Percentiles rank a stretch among this genome's conserved stretches.
phyloP scores from a whole-genome alignment of 2,113 vertebrate genomes.

The Suncus etruscus region DNA sequence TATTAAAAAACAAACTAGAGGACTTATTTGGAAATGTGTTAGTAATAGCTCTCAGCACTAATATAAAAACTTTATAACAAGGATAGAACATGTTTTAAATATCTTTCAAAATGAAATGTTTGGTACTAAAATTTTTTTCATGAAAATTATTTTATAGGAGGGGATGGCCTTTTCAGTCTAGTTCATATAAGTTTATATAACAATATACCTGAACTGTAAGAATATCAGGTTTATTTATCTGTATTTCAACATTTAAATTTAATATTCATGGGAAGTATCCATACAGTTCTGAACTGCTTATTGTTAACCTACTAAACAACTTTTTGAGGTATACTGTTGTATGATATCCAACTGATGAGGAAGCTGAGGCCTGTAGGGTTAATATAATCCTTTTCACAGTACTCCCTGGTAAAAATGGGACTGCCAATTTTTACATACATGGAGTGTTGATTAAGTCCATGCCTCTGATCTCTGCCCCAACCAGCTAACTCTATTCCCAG shows the following conservation, averaged over 20 bases:
- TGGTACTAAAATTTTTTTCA: slow-evolving; percentile 48
- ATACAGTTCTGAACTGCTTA: slow-evolving; percentile 49
- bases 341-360: slow-evolving; percentile 5
- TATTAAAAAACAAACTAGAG: slow-evolving; percentile 54
- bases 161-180: neutral
- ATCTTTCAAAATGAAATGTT: slow-evolving; percentile 43
- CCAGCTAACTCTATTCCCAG: neutral
- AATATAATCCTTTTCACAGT: neutral
- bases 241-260: neutral
- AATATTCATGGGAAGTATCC: slow-evolving; percentile 21
- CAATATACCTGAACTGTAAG: slow-evolving; percentile 29
- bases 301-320: neutral
- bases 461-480: neutral
- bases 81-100: slow-evolving; percentile 8
- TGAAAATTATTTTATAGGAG: slow-evolving; percentile 50
- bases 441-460: neutral
- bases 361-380: slow-evolving; percentile 23
- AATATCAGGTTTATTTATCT: neutral
- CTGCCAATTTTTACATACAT: slow-evolving; percentile 44
- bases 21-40: slow-evolving; percentile 47
- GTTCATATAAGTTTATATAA: slow-evolving; percentile 32
- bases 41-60: slow-evolving; percentile 19
- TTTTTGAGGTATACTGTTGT: neutral
- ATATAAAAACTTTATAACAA: slow-evolving; percentile 61
- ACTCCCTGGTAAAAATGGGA: neutral